A percentile compares a stretch with the other conserved stretches of the same genome.
phyloP scores from a whole-genome alignment of 2,888 invertebrate genomes.

The Papilio demoleus region DNA sequence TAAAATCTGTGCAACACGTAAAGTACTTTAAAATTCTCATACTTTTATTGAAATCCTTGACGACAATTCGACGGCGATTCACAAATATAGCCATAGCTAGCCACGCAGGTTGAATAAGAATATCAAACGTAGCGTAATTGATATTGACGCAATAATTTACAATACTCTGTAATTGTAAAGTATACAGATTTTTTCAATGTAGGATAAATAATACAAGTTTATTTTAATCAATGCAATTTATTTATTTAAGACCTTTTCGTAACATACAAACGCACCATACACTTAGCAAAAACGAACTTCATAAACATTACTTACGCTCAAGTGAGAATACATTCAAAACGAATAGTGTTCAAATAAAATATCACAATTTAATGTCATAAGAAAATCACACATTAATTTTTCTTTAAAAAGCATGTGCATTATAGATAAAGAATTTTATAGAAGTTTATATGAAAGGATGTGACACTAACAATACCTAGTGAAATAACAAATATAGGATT shows the following conservation, averaged over 20 bases:
- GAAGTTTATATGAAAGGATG: constrained; percentile 35
- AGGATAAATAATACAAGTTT: constrained; percentile 40
- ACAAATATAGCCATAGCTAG: no score
- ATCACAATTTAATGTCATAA: constrained; percentile 31
- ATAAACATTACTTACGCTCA: constrained; percentile 54
- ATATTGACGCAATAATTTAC: no score
- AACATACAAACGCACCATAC: constrained; percentile 82
- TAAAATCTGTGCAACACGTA: no score
- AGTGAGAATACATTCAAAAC: constrained; percentile 48
- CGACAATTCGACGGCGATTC: no score
- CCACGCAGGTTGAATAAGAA: no score
- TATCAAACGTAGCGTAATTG: no score
- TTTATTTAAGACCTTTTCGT: constrained; percentile 73
- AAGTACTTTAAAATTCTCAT: no score
- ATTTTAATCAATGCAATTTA: constrained; percentile 75
- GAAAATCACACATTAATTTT: constrained; percentile 40
- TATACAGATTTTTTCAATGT: no score
- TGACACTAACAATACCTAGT: constrained; percentile 42
- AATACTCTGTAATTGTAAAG: no score
- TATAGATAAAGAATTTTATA: constrained; percentile 34
- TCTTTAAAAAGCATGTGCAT: constrained; percentile 47
- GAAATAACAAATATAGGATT: constrained; percentile 45
- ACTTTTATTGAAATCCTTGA: no score
- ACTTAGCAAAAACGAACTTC: constrained; percentile 74
- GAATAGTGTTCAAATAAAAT: constrained; percentile 40